phyloP scores from a whole-genome alignment of 2,888 invertebrate species.

The Liodrosophila aerea region DNA sequence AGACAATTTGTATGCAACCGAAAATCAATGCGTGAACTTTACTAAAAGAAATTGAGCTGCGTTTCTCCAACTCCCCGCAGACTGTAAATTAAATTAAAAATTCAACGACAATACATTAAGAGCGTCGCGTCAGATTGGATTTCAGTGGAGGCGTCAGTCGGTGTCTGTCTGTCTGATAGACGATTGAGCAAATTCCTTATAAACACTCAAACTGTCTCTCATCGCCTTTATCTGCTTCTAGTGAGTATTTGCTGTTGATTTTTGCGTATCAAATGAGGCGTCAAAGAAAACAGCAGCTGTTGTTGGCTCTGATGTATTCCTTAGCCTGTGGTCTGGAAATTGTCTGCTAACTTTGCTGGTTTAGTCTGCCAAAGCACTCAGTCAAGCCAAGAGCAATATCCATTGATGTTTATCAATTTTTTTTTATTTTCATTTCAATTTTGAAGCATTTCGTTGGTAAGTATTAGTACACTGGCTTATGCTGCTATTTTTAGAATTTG shows the following conservation, averaged over 20 bases:
- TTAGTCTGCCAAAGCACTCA: slow-evolving; percentile 14
- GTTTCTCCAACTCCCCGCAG: slow-evolving; percentile 16
- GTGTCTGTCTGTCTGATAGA: slow-evolving; percentile 34
- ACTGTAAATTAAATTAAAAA: slow-evolving; percentile 68
- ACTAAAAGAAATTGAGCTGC: slow-evolving; percentile 59
- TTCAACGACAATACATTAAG: slow-evolving; percentile 60
- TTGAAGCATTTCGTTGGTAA: background rate
- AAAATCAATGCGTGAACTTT: slow-evolving; percentile 52
- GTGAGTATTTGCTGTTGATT: no score
- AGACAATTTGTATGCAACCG: slow-evolving; percentile 63
- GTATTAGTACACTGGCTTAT: background rate
- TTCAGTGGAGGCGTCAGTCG: slow-evolving; percentile 29
- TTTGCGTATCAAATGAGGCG: slow-evolving; percentile 31
- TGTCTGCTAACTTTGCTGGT: slow-evolving; percentile 7
- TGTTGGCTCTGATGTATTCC: background rate
- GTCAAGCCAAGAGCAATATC: slow-evolving; percentile 2
- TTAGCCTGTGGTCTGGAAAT: slow-evolving; percentile 10
- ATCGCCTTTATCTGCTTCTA: background rate
- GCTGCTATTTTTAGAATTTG: background rate
- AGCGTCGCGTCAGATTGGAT: slow-evolving; percentile 45
- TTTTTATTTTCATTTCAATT: background rate
- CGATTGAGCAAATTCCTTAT: slow-evolving; percentile 41
- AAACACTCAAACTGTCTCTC: slow-evolving; percentile 16
- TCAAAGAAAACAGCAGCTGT: slow-evolving; percentile 29
- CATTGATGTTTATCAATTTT: slow-evolving; percentile 8